Percentiles rank a stretch among this genome's conserved stretches.
phyloP scores from a whole-genome alignment of 1,140 invertebrate genomes.

The Cotesia glomerata region DNA sequence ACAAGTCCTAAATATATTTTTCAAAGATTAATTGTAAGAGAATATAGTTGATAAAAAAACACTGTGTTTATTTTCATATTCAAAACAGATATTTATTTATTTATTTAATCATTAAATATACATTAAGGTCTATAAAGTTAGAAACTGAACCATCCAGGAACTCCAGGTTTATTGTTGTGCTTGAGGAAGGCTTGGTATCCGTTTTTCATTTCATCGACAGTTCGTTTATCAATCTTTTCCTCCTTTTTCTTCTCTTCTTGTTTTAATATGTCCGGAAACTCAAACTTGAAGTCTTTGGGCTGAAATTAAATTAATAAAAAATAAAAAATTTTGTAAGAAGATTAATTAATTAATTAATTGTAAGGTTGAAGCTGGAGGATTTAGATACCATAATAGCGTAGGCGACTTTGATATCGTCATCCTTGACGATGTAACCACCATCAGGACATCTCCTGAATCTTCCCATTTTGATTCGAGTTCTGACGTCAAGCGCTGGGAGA shows the following conservation, averaged over 20 bases:
- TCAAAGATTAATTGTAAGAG: no score
- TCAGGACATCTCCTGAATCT: constrained; percentile 60
- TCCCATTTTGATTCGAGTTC: constrained; percentile 74
- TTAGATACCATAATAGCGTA: constrained; percentile 79
- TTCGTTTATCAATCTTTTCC: constrained; percentile 62
- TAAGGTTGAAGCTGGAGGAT: neutral
- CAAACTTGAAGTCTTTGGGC: constrained; percentile 65
- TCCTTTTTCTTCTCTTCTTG: constrained; percentile 46
- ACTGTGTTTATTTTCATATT: neutral
- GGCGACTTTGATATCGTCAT: constrained; percentile 85
- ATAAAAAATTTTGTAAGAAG: no score
- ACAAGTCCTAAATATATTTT: no score
- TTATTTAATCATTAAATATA: constrained; percentile 9
- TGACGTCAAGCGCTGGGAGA: constrained; percentile 75
- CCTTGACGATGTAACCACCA: constrained; percentile 74
- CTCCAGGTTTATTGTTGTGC: constrained; percentile 62
- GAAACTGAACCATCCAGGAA: constrained; percentile 71
- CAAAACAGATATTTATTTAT: constrained; percentile 16
- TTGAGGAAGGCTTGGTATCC: constrained; percentile 59
- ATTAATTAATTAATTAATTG: no score
- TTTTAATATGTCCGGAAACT: constrained; percentile 66
- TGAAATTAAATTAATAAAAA: constrained; percentile 42
- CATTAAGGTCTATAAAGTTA: constrained; percentile 44
- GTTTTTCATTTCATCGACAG: constrained; percentile 60
- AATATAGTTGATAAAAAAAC: neutral